These are phyloP conservation scores for Heliconius aoede DNA, from an alignment of 2,888 invertebrate genomes.

Conservation along the genomic window DNA sequence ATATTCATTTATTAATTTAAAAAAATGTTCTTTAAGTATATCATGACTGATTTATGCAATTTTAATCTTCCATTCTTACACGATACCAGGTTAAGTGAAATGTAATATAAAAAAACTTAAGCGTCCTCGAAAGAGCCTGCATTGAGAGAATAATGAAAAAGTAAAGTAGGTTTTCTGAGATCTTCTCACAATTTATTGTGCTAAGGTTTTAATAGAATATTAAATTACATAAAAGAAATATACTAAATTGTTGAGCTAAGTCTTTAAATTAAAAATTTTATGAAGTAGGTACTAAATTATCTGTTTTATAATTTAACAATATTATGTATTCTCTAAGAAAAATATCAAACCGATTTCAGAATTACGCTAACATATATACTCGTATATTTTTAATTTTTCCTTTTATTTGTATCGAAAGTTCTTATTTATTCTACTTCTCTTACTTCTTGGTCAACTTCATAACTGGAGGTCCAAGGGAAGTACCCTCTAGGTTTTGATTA, in stretches of 20 bases:
- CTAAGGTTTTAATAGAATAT: constrained; percentile 18
- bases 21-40: too few relatives aligned
- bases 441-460: too few relatives aligned
- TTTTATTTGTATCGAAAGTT: too few relatives aligned
- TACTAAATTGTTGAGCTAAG: neutral
- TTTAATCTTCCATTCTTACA: neutral
- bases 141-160: constrained; percentile 20
- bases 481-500: too few relatives aligned
- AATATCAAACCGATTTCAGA: too few relatives aligned
- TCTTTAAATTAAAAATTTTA: neutral
- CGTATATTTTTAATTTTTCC: too few relatives aligned
- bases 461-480: too few relatives aligned
- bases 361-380: too few relatives aligned
- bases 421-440: too few relatives aligned
- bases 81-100: constrained; percentile 1
- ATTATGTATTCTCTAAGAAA: too few relatives aligned
- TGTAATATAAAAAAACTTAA: constrained; percentile 8
- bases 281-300: neutral
- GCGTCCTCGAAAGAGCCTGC: constrained; percentile 1
- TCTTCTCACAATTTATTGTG: constrained; percentile 12
- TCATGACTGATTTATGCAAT: neutral
- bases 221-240: constrained; percentile 2
- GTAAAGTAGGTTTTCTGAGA: constrained; percentile 22
- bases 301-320: too few relatives aligned
- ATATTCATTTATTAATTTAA: too few relatives aligned